Base-by-base conservation (phyloP, 2,888 invertebrate species). In the Pseudolycoriella hygida region DNA sequence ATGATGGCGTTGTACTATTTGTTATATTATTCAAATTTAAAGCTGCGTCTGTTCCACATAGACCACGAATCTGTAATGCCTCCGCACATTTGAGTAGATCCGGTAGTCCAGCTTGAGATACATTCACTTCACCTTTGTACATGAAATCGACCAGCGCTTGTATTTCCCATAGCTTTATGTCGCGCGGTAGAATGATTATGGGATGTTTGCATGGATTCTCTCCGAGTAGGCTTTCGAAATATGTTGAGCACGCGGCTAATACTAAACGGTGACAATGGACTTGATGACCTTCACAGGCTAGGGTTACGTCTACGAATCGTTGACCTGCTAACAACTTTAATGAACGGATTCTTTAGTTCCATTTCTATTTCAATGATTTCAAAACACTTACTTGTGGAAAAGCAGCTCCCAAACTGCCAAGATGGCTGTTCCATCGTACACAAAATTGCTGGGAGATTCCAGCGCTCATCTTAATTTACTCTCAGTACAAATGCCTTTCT, bases 101-200 rank as follows among this genome's bases (percentile, higher is more conserved):
- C 30, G 84, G 80, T 43, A 88, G 65, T 49, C 86, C 84, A 46
- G 86, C 84, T 55, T 87, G 86, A 3, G 84, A 82, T 1, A 87
- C 85, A 57, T 85, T 86, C 30, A 87, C 87, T 60, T 88, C 87
- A 0, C 87, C 88, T 57, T 84, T 84, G 62, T 88, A 88, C 87
- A 88, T 88, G 59, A 87, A 88, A 64, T 86, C 86, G 31, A 88
- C 85, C 40, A 88, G 66, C 0, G 85, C 85, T 56, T 87, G 84
- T 64, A 88, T 80, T 56, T 87, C 86, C 67, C 82, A 82, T 58
- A 85, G 77, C 57, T 76, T 78, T 70, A 87, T 81, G 56, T 87
- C 87, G 55, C 81, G 76, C 72, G 87, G 83, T 49, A 86, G 72
- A 47, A 88, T 77, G 15, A 66, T 76, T 30, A 87, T 85, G 11